These are phyloP conservation scores for Nycticorax nycticorax DNA, from an alignment of 2,113 vertebrate genomes.

Conservation along the genomic window DNA sequence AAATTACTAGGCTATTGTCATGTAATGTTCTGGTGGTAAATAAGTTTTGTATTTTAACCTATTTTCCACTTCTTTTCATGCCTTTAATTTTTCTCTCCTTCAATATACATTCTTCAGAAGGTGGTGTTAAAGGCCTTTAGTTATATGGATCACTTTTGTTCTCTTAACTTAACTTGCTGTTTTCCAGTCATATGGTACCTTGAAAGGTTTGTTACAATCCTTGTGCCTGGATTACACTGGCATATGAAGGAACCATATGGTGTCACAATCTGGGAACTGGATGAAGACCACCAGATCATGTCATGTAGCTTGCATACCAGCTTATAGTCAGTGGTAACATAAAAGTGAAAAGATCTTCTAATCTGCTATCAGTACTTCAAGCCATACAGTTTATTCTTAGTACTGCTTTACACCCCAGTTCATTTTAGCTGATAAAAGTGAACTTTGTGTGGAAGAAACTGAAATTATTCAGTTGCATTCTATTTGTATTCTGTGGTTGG, in stretches of 20 bases:
- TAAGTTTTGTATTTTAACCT: not conserved
- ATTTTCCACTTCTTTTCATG: not conserved
- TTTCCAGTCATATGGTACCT: not conserved
- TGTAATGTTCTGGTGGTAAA: not conserved
- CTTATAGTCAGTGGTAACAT: not conserved
- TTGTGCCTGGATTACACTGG: not conserved
- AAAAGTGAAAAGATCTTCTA: not conserved
- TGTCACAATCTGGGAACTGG: not conserved
- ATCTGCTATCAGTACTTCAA: not conserved
- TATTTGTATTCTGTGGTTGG: constrained; percentile 64
- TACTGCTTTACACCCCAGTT: not conserved
- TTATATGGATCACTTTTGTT: not conserved
- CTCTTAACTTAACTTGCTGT: not conserved
- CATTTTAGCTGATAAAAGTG: constrained; percentile 13
- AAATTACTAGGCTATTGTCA: not conserved
- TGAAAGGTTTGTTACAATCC: not conserved
- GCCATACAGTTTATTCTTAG: not conserved
- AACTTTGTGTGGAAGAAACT: constrained; percentile 38
- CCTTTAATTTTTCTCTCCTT: not conserved
- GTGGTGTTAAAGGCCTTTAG: not conserved
- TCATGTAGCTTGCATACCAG: not conserved
- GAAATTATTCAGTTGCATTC: constrained; percentile 36
- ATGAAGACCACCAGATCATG: not conserved
- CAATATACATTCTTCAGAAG: not conserved
- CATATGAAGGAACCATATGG: not conserved